Evolutionary conservation across 2,888 invertebrate genomes (phyloP).

Genomic region (Drosophila neotestacea): DNA sequence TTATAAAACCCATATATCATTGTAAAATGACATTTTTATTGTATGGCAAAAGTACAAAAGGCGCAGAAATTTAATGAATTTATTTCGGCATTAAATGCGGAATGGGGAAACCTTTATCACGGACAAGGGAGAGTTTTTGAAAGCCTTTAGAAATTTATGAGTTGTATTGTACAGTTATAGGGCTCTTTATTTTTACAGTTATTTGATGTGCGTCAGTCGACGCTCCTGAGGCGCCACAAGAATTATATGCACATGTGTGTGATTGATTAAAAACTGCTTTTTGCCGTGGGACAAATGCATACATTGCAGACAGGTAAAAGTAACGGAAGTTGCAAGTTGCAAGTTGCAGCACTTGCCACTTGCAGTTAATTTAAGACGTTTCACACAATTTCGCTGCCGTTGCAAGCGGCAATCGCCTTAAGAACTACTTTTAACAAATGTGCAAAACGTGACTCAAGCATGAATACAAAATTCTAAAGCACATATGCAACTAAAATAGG

Average conservation of each 20-base stretch:
- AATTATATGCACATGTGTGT: conserved; percentile 51
- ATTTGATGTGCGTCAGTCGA: conserved; percentile 37
- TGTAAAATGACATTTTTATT: conserved; percentile 78
- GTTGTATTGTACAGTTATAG: conserved; percentile 14
- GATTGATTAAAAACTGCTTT: conserved; percentile 70
- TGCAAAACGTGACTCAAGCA: conserved; percentile 79
- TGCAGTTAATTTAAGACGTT: conserved; percentile 74
- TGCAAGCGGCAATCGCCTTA: conserved; percentile 73
- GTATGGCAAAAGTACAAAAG: conserved; percentile 47
- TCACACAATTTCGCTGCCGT: conserved; percentile 58
- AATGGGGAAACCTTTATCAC: conserved; percentile 41
- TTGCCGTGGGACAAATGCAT: conserved; percentile 21
- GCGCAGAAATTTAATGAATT: conserved; percentile 61
- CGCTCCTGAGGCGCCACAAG: conserved; percentile 19
- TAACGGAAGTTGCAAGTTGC: conserved; percentile 19
- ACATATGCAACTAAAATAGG: conserved; percentile 57
- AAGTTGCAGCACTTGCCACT: conserved; percentile 38
- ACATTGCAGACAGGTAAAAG: conserved; percentile 16
- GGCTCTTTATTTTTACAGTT: conserved; percentile 14
- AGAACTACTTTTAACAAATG: conserved; percentile 80
- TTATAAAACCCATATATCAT: conserved; percentile 67
- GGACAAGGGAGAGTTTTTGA: conserved; percentile 25
- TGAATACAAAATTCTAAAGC: conserved; percentile 74
- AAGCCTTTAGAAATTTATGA: conserved; percentile 46
- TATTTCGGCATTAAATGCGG: conserved; percentile 55